phyloP scores from a whole-genome alignment of 2,113 vertebrate genomes.

The Haemorhous mexicanus region DNA sequence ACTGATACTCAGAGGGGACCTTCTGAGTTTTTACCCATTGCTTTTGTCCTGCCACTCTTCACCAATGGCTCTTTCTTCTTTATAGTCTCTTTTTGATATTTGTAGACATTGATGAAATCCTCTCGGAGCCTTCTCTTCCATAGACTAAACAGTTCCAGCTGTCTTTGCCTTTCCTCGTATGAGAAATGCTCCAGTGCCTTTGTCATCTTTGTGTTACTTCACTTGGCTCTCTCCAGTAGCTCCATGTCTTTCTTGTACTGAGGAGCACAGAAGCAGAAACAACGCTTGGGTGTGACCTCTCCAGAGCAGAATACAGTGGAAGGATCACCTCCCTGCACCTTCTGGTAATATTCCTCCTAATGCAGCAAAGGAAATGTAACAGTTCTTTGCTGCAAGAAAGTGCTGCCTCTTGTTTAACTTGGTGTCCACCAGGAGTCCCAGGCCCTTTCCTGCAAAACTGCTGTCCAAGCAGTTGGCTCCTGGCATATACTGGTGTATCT shows the following conservation, averaged over 20 bases:
- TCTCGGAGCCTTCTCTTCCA: neutral
- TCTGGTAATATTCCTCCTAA: neutral
- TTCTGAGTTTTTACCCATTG: neutral
- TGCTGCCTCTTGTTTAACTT: neutral
- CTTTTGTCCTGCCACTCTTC: neutral
- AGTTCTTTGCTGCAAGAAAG: neutral
- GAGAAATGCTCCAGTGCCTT: neutral
- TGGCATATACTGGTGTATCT: neutral
- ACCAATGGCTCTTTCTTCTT: neutral
- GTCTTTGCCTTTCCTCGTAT: neutral
- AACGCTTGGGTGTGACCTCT: neutral
- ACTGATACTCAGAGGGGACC: neutral
- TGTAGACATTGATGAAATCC: neutral
- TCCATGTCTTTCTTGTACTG: neutral
- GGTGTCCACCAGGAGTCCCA: neutral
- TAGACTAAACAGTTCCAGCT: neutral
- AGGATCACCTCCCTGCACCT: neutral
- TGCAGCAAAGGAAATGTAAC: accelerated
- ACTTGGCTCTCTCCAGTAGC: neutral
- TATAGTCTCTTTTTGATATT: neutral
- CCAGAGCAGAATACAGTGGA: neutral
- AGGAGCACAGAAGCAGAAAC: neutral
- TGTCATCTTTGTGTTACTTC: neutral
- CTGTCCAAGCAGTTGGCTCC: neutral
- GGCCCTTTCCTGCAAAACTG: neutral